These are phyloP conservation scores for Dryas iulia DNA, from an alignment of 1,140 invertebrate species.

Conservation along the genomic window DNA sequence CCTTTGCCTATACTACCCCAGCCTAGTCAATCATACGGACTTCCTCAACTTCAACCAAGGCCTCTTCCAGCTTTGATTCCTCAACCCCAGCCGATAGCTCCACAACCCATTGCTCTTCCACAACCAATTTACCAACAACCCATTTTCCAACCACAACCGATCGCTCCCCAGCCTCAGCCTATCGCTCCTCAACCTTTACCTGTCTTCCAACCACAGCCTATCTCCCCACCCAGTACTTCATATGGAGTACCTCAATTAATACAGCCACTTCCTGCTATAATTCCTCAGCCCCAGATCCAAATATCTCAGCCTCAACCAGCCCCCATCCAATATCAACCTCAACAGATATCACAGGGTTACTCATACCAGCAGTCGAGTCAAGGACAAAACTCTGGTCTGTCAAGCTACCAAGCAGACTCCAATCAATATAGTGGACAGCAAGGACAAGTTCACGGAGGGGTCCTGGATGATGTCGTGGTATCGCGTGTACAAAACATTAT, in stretches of 20 bases:
- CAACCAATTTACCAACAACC: slow-evolving; percentile 21
- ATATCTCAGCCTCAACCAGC: too few relatives aligned
- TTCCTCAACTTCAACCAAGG: slow-evolving; percentile 9
- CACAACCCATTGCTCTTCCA: not conserved
- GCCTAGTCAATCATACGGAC: slow-evolving; percentile 12
- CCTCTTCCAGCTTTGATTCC: slow-evolving; percentile 5
- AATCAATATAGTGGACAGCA: slow-evolving; percentile 49
- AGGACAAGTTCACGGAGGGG: slow-evolving; percentile 47
- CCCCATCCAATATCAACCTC: slow-evolving; percentile 30
- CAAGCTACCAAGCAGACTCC: slow-evolving; percentile 56
- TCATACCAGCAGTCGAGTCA: slow-evolving; percentile 41
- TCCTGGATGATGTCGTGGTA: slow-evolving; percentile 60
- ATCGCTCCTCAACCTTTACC: slow-evolving; percentile 8
- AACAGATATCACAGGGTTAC: slow-evolving; percentile 39
- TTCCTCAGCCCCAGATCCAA: slow-evolving; percentile 30
- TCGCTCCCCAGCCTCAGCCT: slow-evolving; percentile 14
- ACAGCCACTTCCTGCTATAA: slow-evolving; percentile 6
- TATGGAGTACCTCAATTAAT: slow-evolving; percentile 18
- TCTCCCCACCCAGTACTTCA: slow-evolving; percentile 13
- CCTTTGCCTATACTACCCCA: slow-evolving; percentile 5
- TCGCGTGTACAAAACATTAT: slow-evolving; percentile 59
- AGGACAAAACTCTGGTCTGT: slow-evolving; percentile 34
- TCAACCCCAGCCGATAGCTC: slow-evolving; percentile 8
- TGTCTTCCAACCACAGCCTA: slow-evolving; percentile 22
- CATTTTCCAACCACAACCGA: slow-evolving; percentile 36